A percentile compares a stretch with the other conserved stretches of the same genome.
phyloP scores from a whole-genome alignment of 2,888 invertebrate genomes.

The Ophion ventricosus region DNA sequence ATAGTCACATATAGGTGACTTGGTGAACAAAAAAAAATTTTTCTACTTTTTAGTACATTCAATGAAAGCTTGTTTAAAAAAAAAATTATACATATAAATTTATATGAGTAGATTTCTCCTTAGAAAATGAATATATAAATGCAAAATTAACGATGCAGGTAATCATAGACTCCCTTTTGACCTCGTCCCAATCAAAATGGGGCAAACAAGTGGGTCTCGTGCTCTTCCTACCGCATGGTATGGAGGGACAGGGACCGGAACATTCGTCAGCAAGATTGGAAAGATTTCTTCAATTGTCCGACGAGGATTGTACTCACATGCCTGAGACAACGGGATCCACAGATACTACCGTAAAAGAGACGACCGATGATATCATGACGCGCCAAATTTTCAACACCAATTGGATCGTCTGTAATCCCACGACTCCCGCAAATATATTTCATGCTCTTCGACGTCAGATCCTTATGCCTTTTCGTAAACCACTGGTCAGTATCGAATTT shows the following conservation, averaged over 20 bases:
- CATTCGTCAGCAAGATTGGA: slow-evolving; percentile 88
- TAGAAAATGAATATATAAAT: too few species aligned
- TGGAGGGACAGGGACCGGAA: slow-evolving; percentile 91
- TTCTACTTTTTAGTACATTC: too few species aligned
- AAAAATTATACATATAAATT: too few species aligned
- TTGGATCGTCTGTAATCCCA: slow-evolving; percentile 89
- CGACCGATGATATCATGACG: slow-evolving; percentile 83
- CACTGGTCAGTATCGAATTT: slow-evolving; percentile 84
- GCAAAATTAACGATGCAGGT: slow-evolving; percentile 81
- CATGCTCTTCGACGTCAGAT: slow-evolving; percentile 91
- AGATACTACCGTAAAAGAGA: slow-evolving; percentile 84
- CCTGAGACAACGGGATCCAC: slow-evolving; percentile 85
- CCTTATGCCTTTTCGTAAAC: slow-evolving; percentile 91
- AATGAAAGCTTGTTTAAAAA: too few species aligned
- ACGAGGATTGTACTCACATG: slow-evolving; percentile 88
- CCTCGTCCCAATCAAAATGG: slow-evolving; percentile 92
- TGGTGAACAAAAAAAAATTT: too few species aligned
- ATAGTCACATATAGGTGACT: too few species aligned
- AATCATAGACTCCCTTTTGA: slow-evolving; percentile 87
- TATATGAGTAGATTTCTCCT: too few species aligned
- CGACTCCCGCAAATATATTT: slow-evolving; percentile 91
- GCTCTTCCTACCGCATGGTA: slow-evolving; percentile 92
- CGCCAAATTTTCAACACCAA: slow-evolving; percentile 90
- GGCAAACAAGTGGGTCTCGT: slow-evolving; percentile 91
- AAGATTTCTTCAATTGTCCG: slow-evolving; percentile 88